Percentiles rank a stretch among this genome's conserved stretches.
These are phyloP conservation scores for Alaudala cheleensis DNA, from an alignment of 2,113 vertebrate genomes.

Conservation along the genomic window DNA sequence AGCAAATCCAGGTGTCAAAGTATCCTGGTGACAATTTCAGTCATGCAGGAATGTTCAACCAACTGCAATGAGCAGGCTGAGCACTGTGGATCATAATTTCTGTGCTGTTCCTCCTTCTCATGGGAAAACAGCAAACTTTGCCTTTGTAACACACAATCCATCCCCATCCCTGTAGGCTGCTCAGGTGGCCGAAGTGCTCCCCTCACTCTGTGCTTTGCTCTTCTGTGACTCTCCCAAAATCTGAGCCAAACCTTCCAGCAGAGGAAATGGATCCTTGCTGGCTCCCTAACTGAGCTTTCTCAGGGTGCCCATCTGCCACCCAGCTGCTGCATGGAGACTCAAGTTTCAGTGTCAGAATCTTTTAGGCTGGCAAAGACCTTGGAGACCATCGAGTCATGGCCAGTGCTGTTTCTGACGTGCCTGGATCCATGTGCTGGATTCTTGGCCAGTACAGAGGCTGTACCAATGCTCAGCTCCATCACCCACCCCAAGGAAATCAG, in stretches of 20 bases:
- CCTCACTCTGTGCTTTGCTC: not conserved
- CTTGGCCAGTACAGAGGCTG: not conserved
- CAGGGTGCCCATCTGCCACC: not conserved
- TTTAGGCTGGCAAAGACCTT: not conserved
- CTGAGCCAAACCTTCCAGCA: not conserved
- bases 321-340: not conserved
- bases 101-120: not conserved
- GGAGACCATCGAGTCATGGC: accelerated
- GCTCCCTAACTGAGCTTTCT: not conserved
- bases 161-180: not conserved
- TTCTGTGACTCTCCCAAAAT: not conserved
- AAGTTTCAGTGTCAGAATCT: not conserved
- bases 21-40: not conserved
- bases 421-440: accelerated
- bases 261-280: not conserved
- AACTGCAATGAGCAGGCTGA: not conserved
- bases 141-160: accelerated
- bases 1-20: not conserved
- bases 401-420: not conserved
- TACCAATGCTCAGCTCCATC: not conserved
- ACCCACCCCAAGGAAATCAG: not conserved
- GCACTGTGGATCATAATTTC: not conserved
- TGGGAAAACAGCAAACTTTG: not conserved
- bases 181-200: not conserved
- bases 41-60: not conserved